Evolutionary conservation across 2,888 invertebrate species (phyloP).

Genomic region (Prenolepis imparis): DNA sequence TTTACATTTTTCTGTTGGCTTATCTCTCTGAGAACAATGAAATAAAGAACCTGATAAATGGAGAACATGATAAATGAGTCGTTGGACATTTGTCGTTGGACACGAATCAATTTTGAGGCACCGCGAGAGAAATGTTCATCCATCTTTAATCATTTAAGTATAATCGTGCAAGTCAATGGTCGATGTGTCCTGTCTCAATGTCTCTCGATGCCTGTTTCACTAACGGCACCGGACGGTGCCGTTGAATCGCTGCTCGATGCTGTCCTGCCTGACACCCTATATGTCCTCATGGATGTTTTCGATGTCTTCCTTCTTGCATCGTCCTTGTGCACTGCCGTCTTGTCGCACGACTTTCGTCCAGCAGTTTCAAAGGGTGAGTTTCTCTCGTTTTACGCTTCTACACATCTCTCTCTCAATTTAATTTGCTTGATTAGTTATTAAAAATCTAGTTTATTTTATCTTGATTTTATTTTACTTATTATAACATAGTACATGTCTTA

Average conservation of each 20-base stretch:
- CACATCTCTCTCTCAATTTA: constrained; percentile 44
- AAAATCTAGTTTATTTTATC: neutral
- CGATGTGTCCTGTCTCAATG: constrained; percentile 81
- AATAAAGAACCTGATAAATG: neutral
- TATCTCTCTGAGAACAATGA: neutral
- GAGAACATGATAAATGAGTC: neutral
- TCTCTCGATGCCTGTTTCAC: constrained; percentile 80
- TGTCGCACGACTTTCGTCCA: constrained; percentile 80
- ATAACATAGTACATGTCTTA: constrained; percentile 7
- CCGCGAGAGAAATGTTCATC: constrained; percentile 39
- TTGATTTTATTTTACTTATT: neutral
- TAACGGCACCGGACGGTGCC: constrained; percentile 78
- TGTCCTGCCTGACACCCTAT: constrained; percentile 83
- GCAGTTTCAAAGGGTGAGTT: constrained; percentile 86
- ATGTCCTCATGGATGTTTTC: constrained; percentile 84
- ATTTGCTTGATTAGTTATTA: constrained; percentile 52
- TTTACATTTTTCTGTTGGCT: neutral
- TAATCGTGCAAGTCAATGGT: constrained; percentile 77
- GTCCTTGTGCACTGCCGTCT: constrained; percentile 84
- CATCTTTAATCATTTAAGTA: constrained; percentile 50
- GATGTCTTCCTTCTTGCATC: constrained; percentile 85
- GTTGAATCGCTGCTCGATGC: constrained; percentile 81
- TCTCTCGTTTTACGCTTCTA: constrained; percentile 72
- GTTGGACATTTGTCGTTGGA: neutral
- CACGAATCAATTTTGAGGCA: constrained; percentile 18